phyloP scores from a whole-genome alignment of 2,113 vertebrate species.

The Sylvilagus bachmani region DNA sequence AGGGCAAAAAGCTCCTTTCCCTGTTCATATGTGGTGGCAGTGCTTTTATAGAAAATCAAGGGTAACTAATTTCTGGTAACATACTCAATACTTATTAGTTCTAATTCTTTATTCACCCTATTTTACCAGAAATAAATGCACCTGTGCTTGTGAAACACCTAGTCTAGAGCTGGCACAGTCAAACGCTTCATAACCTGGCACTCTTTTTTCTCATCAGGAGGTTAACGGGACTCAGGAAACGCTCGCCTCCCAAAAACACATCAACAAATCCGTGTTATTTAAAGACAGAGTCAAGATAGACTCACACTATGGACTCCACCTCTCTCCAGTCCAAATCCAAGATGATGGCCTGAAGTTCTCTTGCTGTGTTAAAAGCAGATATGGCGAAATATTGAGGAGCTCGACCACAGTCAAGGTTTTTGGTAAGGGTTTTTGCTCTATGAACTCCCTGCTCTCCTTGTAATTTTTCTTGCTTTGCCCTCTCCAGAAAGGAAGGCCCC shows the following conservation, averaged over 20 bases:
- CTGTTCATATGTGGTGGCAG: not conserved
- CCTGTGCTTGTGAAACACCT: not conserved
- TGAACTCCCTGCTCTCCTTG: not conserved
- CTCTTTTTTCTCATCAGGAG: slow-evolving; percentile 74
- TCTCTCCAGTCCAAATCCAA: slow-evolving; percentile 73
- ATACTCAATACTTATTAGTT: not conserved
- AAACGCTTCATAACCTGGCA: not conserved
- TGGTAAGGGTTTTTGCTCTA: slow-evolving; percentile 73
- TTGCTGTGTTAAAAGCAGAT: slow-evolving; percentile 18
- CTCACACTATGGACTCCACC: slow-evolving; percentile 8
- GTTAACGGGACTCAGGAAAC: slow-evolving; percentile 75
- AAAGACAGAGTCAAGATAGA: slow-evolving; percentile 69
- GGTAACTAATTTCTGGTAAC: not conserved
- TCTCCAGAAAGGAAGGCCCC: not conserved
- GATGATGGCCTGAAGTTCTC: slow-evolving; percentile 82
- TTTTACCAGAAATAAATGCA: not conserved
- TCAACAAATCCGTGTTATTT: rapidly evolving
- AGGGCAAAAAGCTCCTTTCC: not conserved
- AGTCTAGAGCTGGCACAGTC: not conserved
- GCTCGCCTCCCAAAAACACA: slow-evolving; percentile 68
- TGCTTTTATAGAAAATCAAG: slow-evolving; percentile 33
- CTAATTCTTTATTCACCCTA: not conserved
- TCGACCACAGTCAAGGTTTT: slow-evolving; percentile 84
- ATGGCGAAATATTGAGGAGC: slow-evolving; percentile 70
- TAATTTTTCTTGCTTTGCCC: not conserved